A percentile compares a stretch with the other conserved stretches of the same genome.
Conservation (phyloP, 2,888 invertebrate genomes). For the Steromphala cineraria region DNA sequence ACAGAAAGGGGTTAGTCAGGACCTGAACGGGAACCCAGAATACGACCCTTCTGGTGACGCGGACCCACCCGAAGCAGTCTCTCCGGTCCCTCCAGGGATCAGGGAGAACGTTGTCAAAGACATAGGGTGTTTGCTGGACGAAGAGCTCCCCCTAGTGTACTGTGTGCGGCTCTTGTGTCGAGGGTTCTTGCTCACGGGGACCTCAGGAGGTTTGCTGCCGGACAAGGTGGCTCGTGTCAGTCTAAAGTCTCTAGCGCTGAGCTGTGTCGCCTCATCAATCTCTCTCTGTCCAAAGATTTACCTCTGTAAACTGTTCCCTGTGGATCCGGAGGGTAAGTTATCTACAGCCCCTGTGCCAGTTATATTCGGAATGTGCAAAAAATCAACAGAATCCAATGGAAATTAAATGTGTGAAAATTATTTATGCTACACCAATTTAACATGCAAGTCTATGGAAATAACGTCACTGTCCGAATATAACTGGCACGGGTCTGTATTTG, state of each 20-base stretch:
- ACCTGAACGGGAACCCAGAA: slow-evolving; percentile 66
- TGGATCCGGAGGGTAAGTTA: not conserved
- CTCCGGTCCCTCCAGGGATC: not conserved
- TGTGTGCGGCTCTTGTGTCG: slow-evolving; percentile 84
- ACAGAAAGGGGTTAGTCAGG: slow-evolving; percentile 50
- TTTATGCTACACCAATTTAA: no score
- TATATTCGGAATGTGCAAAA: no score
- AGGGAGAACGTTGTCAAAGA: slow-evolving; percentile 18
- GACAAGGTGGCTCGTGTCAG: slow-evolving; percentile 90
- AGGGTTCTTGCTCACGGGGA: slow-evolving; percentile 84
- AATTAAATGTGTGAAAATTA: no score
- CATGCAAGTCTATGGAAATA: no score
- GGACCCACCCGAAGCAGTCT: slow-evolving; percentile 8
- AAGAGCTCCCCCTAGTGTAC: slow-evolving; percentile 82
- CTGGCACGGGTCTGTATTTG: no score
- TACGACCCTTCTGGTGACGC: slow-evolving; percentile 20
- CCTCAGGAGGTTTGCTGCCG: slow-evolving; percentile 77
- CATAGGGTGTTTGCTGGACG: slow-evolving; percentile 81
- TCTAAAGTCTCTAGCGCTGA: slow-evolving; percentile 91
- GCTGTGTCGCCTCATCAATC: slow-evolving; percentile 86
- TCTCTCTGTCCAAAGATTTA: slow-evolving; percentile 85
- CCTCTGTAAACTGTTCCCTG: slow-evolving; percentile 78
- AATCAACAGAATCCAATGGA: no score
- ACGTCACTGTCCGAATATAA: no score
- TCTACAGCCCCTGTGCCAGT: not conserved